phyloP scores from a whole-genome alignment of 2,888 invertebrate species.

The Erpobdella octoculata region DNA sequence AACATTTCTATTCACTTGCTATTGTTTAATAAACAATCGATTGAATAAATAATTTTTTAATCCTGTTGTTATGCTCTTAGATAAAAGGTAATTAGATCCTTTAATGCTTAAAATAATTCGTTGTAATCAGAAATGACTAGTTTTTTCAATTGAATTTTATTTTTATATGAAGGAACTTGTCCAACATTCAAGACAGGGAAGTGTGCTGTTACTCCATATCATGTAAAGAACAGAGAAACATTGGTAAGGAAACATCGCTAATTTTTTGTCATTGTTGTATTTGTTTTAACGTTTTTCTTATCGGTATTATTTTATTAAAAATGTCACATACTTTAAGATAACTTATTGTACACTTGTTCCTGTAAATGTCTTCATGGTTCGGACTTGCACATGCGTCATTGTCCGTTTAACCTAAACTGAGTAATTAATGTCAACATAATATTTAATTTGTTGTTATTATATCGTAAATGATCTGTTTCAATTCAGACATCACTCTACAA shows the following conservation, averaged over 20 bases:
- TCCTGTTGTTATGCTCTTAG: background rate
- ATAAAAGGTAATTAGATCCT: too few relatives aligned
- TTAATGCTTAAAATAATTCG: too few relatives aligned
- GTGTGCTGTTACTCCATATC: conserved; percentile 99
- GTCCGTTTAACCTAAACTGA: background rate
- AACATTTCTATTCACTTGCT: too few relatives aligned
- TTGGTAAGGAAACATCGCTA: conserved; percentile 60
- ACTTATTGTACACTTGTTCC: background rate
- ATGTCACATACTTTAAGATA: too few relatives aligned
- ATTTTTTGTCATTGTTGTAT: too few relatives aligned
- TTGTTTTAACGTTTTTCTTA: too few relatives aligned
- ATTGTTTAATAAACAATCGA: too few relatives aligned
- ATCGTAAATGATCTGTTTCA: too few relatives aligned
- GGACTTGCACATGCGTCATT: background rate
- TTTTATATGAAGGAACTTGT: conserved; percentile 89
- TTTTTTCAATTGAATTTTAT: background rate
- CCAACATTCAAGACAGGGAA: conserved; percentile 96
- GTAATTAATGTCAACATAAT: background rate
- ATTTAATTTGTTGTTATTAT: background rate
- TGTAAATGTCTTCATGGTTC: background rate
- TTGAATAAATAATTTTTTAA: too few relatives aligned
- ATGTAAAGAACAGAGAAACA: conserved; percentile 99
- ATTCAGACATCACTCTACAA: conserved; percentile 86
- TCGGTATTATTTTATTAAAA: too few relatives aligned
- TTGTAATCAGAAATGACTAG: too few relatives aligned